These are phyloP conservation scores for Sphaerodactylus townsendi DNA, from an alignment of 2,113 vertebrate genomes.

Conservation along the genomic window DNA sequence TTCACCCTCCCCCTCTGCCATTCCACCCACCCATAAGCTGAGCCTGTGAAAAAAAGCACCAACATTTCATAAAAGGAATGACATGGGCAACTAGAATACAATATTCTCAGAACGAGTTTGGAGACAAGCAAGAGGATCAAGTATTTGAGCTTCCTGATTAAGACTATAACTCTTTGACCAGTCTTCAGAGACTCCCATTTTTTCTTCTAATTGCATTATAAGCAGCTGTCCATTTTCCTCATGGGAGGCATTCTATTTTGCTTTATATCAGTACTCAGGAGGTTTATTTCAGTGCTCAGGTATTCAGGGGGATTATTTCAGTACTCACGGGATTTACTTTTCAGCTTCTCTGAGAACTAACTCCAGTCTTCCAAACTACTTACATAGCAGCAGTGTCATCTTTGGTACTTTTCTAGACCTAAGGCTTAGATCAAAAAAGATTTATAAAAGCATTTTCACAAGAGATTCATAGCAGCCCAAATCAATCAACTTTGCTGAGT, in stretches of 20 bases:
- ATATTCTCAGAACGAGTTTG: slow-evolving; percentile 33
- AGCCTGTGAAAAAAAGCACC: slow-evolving; percentile 15
- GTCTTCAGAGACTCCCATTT: not conserved
- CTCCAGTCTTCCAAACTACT: not conserved
- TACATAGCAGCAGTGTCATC: not conserved
- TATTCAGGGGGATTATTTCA: no score
- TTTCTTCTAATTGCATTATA: not conserved
- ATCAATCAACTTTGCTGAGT: not conserved
- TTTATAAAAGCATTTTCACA: not conserved
- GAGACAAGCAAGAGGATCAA: not conserved
- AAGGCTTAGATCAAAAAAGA: not conserved
- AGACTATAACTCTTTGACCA: not conserved
- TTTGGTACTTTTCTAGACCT: not conserved
- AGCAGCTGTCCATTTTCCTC: not conserved
- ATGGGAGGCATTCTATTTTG: not conserved
- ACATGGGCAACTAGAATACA: slow-evolving; percentile 66
- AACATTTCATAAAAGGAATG: slow-evolving; percentile 57
- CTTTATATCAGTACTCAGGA: not conserved
- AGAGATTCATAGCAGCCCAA: not conserved
- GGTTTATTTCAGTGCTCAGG: not conserved
- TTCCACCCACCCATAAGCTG: slow-evolving; percentile 59
- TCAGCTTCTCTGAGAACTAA: not conserved
- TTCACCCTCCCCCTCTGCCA: slow-evolving; percentile 57
- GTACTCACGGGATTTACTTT: not conserved
- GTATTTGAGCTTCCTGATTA: not conserved